phyloP scores from a whole-genome alignment of 2,888 invertebrate species.

The Heliconius aoede region DNA sequence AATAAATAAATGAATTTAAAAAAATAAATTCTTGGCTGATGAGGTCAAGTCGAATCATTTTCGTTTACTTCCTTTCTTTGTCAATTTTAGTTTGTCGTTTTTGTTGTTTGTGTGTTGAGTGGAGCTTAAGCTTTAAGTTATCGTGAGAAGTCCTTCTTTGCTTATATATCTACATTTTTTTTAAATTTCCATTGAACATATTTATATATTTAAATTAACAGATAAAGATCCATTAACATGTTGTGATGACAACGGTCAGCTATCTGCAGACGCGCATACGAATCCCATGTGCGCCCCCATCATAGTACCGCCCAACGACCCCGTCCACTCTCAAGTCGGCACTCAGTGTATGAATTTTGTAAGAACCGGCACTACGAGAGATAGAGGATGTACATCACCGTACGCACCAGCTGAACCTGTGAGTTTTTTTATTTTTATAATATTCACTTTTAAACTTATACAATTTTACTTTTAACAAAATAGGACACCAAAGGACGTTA shows the following conservation, averaged over 20 bases:
- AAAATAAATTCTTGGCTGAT: too few species aligned
- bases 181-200: background rate
- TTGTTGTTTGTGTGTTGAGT: background rate
- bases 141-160: background rate
- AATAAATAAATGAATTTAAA: too few species aligned
- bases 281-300: constrained; percentile 74
- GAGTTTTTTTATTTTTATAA: constrained; percentile 35
- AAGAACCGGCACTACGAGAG: constrained; percentile 86
- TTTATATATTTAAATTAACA: constrained; percentile 44
- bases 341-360: constrained; percentile 89
- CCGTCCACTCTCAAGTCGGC: constrained; percentile 76
- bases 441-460: background rate
- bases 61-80: background rate
- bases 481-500: background rate
- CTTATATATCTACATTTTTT: too few species aligned
- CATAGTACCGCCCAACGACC: constrained; percentile 69
- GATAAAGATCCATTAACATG: constrained; percentile 69
- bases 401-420: constrained; percentile 89
- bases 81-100: background rate
- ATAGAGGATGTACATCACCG: constrained; percentile 85
- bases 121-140: background rate
- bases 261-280: constrained; percentile 58
- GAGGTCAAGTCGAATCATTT: too few species aligned
- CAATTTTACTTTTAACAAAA: too few species aligned
- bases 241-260: constrained; percentile 69